Evolutionary conservation across 37 sponge, comb jelly and placozoan genomes (phyloP).

Genomic region (Dysidea cf. avara): DNA sequence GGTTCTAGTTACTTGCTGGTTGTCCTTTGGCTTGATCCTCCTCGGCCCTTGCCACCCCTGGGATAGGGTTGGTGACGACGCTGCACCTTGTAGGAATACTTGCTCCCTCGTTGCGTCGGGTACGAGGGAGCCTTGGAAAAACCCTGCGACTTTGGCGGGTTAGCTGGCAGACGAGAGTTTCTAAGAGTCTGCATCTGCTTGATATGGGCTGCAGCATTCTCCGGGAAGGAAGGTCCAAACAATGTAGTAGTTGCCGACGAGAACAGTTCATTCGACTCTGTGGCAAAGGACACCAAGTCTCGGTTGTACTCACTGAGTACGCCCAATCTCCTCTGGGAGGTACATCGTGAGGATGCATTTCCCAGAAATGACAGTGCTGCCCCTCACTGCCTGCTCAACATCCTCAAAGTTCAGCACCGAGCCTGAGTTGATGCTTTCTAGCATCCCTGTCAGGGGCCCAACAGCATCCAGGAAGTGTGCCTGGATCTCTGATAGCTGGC

Average conservation of each 20-base stretch:
- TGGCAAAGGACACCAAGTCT: not conserved
- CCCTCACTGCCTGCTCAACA: not conserved
- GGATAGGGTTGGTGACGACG: no score
- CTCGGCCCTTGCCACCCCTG: no score
- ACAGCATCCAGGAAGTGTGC: conserved; percentile 28
- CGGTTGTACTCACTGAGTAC: not conserved
- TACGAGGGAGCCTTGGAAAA: no score
- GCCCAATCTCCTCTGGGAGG: not conserved
- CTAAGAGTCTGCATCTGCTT: not conserved
- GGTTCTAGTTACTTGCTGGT: no score
- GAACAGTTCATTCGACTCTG: not conserved
- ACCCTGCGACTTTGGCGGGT: no score
- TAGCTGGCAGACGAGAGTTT: no score
- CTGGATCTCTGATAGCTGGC: no score
- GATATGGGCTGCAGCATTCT: not conserved
- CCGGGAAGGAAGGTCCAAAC: conserved; percentile 1
- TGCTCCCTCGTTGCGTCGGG: no score
- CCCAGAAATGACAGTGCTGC: conserved; percentile 1
- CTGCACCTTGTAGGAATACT: no score
- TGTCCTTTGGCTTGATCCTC: no score
- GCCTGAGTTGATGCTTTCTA: no score
- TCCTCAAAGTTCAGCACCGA: no score
- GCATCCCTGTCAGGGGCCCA: conserved; percentile 10
- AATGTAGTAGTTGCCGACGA: not conserved
- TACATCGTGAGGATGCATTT: not conserved